phyloP scores from a whole-genome alignment of 2,888 invertebrate genomes.

The Cephus nigrinus region DNA sequence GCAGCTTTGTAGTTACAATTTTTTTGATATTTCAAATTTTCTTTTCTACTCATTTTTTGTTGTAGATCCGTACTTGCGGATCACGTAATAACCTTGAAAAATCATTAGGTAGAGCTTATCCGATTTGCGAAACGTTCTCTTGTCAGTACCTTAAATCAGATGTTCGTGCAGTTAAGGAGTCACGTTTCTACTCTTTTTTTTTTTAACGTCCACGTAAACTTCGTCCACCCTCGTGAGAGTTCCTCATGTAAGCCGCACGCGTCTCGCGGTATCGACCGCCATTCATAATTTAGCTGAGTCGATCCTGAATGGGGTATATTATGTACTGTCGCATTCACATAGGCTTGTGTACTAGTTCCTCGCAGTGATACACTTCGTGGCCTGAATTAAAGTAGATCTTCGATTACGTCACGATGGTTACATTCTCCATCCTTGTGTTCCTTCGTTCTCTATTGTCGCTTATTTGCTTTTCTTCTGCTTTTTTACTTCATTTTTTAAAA shows the following conservation, averaged over 20 bases:
- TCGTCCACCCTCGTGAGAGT: background rate
- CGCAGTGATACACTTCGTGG: constrained; percentile 15
- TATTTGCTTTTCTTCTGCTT: background rate
- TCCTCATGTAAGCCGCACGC: background rate
- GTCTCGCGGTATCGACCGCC: constrained; percentile 56
- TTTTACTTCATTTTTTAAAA: background rate
- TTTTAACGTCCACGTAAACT: background rate
- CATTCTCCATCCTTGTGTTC: constrained; percentile 17
- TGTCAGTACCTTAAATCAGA: background rate
- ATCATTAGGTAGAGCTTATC: background rate
- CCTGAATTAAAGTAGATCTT: constrained; percentile 34
- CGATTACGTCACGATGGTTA: constrained; percentile 18
- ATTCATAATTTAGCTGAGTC: constrained; percentile 62
- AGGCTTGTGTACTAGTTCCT: constrained; percentile 36
- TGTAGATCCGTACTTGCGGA: background rate
- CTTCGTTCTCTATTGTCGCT: constrained; percentile 3
- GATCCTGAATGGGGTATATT: constrained; percentile 55
- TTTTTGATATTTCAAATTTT: background rate
- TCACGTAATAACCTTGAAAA: background rate
- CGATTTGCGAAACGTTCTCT: background rate
- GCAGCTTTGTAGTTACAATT: background rate
- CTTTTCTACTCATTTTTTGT: background rate
- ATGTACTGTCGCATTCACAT: constrained; percentile 34
- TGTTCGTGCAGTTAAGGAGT: background rate
- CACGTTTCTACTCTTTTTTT: background rate